Base-by-base conservation (phyloP, 2,888 invertebrate species). In the Drosophila longiperda region DNA sequence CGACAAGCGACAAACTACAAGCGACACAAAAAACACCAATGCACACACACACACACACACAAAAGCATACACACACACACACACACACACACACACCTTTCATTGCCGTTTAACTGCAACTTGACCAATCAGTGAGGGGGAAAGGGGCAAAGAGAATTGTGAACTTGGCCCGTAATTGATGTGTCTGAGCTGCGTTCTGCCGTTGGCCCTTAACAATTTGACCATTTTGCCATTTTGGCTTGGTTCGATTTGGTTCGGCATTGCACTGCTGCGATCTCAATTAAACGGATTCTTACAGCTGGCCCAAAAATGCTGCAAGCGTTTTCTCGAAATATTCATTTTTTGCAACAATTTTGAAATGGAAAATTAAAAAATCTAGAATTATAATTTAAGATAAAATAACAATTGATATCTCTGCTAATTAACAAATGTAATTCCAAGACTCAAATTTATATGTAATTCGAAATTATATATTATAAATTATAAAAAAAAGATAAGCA, bases 121-220 rank as follows among this genome's bases (percentile, higher is more conserved):
- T 52, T 36, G 17, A 42, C 50, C 42, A 23, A 32, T n/a, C 36
- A 48, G 8, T 2, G n/a, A 23, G 17, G n/a, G 34, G 4, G n/a
- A n/a, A 23, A 33, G 5, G 4, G 17, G 1, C 6, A 29, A 26
- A 11, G 15, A 20, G 36, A 62, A 29, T 26, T 49, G 36, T 48
- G 38, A 38, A 54, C 60, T 49, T 5, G 61, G 29, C 8, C 17
- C 53, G 79, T 87, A 83, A 83, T 87, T 87, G 87, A 87, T 83
- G 87, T 84, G 87, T 87, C 83, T 83, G 74, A 77, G 55, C 55
- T 67, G 59, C 59, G 59, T 79, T 72, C 67, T 62, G 58, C 62
- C 66, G 40, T 64, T 59, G 33, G 15, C 12, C 12, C 33, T 38
- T 4, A 33, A 54, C n/a, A n/a, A 42, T 36, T 34, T 20, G 34